Evolutionary conservation across 2,888 invertebrate species (phyloP), one percentile per base, ranked within the genome.

Genomic region (Papilio gigon): DNA sequence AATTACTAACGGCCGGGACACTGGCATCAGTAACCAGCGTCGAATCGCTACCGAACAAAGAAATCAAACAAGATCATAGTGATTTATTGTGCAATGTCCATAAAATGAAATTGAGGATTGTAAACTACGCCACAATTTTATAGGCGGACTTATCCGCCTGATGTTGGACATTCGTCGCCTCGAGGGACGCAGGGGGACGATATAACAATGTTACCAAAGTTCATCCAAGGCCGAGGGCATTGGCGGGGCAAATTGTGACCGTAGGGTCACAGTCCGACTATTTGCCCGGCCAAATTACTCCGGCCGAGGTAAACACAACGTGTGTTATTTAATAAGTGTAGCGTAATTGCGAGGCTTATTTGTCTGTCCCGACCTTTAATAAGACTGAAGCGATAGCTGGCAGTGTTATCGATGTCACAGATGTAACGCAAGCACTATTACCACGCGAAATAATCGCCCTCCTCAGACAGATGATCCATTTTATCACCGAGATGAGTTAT

Each of bases 151-250:
- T 79, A 77, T 78, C 79, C 82, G 83, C 87, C 90, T 89, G 88
- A 90, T 90, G 90, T 85, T 85, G 84, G 84, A 83, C 85, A 83
- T 84, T 83, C 80, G 72, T 76, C 73, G 86, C 89, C 89, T 84
- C 87, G 76, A 77, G 90, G 89, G 87, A 88, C 80, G 78, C 75
- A 78, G 84, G 87, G 65, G 88, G 86, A 80, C 81, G 79, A 80
- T 79, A 81, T 90, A 90, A 90, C 88, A 84, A 82, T 82, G 89
- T 90, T 90, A 90, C 83, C 81, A 79, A 85, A 89, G 88, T 88
- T 88, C 84, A 86, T 84, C 83, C 84, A 85, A 84, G 85, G 84
- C 86, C 84, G 84, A 79, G 83, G 84, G 86, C 84, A 85, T 84
- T 80, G 82, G 79, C 77, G 78, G 80, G 78, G 83, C 85, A 88